Conservation (phyloP, 2,797 vertebrate species). For the Siniperca undulata region DNA sequence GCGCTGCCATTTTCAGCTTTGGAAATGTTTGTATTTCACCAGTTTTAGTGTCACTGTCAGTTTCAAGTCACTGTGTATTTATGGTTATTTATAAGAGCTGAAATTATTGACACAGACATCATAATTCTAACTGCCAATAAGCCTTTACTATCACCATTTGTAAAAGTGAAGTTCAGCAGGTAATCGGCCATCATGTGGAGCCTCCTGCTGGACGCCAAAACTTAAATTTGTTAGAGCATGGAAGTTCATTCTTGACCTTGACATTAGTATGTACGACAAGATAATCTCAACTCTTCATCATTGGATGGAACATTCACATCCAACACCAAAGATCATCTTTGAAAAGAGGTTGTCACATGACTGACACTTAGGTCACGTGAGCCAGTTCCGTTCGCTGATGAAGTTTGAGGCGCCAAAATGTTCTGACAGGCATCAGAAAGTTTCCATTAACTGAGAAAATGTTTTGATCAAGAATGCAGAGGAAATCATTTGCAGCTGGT, state of each 20-base stretch:
- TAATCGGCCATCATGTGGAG: not conserved
- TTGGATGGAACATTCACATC: no score
- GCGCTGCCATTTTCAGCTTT: not conserved
- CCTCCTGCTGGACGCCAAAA: not conserved
- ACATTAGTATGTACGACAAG: no score
- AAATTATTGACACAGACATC: not conserved
- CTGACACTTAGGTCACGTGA: no score
- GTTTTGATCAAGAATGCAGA: not conserved
- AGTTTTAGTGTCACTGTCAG: slow-evolving; percentile 12
- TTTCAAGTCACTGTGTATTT: slow-evolving; percentile 35
- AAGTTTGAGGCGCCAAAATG: no score
- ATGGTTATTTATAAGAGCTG: slow-evolving; percentile 51
- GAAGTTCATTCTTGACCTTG: no score
- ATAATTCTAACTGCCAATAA: slow-evolving; percentile 25
- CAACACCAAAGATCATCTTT: no score
- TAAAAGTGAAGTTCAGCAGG: not conserved
- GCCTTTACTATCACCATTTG: slow-evolving; percentile 7
- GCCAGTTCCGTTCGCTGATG: no score
- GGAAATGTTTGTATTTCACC: slow-evolving; percentile 31
- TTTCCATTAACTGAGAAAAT: not conserved
- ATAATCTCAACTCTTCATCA: no score
- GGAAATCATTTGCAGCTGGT: not conserved
- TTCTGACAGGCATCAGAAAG: not conserved
- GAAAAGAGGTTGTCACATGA: no score
- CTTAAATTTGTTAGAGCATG: not conserved